Percentiles rank a stretch among this genome's conserved stretches.
Evolutionary conservation across 2,888 invertebrate species (phyloP).

Genomic region (Baronia brevicornis): DNA sequence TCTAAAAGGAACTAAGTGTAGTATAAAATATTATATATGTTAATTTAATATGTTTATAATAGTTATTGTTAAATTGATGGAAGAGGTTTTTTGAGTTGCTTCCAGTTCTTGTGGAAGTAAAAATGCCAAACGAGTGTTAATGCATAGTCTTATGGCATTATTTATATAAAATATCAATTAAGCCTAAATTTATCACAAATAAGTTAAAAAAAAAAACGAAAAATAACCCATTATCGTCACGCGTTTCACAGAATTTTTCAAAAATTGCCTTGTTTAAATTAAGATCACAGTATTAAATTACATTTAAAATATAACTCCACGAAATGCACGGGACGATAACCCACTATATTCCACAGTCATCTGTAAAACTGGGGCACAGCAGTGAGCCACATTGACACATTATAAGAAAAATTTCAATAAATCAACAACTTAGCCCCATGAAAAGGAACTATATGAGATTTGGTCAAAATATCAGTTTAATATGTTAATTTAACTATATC

Average conservation of each 20-base stretch:
- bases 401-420: conserved; percentile 46
- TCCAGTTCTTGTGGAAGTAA: conserved; percentile 36
- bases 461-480: conserved; percentile 26
- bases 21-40: conserved; percentile 37
- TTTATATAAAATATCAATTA: conserved; percentile 46
- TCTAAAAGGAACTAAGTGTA: conserved; percentile 72
- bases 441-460: conserved; percentile 28
- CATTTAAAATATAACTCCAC: conserved; percentile 64
- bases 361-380: conserved; percentile 50
- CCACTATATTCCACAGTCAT: conserved; percentile 73
- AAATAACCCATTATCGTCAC: conserved; percentile 52
- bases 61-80: conserved; percentile 29
- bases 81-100: conserved; percentile 33
- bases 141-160: conserved; percentile 63
- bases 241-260: conserved; percentile 61
- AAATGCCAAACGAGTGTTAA: conserved; percentile 65
- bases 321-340: conserved; percentile 59
- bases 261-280: conserved; percentile 71
- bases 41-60: conserved; percentile 29
- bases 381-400: conserved; percentile 36
- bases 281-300: conserved; percentile 76
- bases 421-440: conserved; percentile 42
- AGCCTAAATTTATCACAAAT: conserved; percentile 68
- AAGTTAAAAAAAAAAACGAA: conserved; percentile 52
- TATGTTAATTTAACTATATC: conserved; percentile 17